Base-by-base conservation (phyloP, 2,888 invertebrate genomes). In the Epirrhoe tristata region DNA sequence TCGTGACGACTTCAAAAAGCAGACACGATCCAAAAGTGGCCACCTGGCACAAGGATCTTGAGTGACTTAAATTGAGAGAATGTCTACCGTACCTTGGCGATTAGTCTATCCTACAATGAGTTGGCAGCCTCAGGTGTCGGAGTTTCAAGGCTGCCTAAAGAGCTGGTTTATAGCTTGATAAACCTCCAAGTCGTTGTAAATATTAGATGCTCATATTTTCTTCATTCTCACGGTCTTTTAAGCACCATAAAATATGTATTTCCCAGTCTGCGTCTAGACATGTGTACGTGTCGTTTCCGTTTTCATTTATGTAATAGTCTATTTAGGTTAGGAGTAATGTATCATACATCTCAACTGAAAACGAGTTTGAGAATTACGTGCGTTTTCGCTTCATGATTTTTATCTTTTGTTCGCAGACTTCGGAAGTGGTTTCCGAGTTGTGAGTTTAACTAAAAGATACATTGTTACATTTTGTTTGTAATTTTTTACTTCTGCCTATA, bases 351-450 rank as follows among this genome's bases (percentile, higher is more conserved):
- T 65, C 51, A 57, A 61, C 66, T 39, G 60, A 66, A 60, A 66
- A 60, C 65, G 65, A 60, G 60, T 66, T 65, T 50, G 51, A 14
- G 61, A 61, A 57, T 53, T 66, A 66, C 66, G 60, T 66, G 65
- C 43, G 54, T 63, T 67, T 50, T 39, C 53, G 64, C 43, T 64
- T 60, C 48, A 53, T 62, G 63, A 64, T 67, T 60, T 36, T 67
- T 64, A 54, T 60, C 53, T 63, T 34, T 52, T 59, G 52, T 52
- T 56, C 52, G 12, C 43, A 36, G 8, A 51, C 43, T 51, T 46
- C 50, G 54, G 16, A 63, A 52, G 52, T 52, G 12, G 48, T 48
- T 6, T 46, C 12, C 16, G 46, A 24, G 24, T 24, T 43, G 39
- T 10, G n/a, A n/a, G n/a, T n/a, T n/a, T n/a, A 12, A 12, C 3